Base-by-base conservation (phyloP, 2,888 invertebrate genomes). In the Nephrotoma appendiculata region DNA sequence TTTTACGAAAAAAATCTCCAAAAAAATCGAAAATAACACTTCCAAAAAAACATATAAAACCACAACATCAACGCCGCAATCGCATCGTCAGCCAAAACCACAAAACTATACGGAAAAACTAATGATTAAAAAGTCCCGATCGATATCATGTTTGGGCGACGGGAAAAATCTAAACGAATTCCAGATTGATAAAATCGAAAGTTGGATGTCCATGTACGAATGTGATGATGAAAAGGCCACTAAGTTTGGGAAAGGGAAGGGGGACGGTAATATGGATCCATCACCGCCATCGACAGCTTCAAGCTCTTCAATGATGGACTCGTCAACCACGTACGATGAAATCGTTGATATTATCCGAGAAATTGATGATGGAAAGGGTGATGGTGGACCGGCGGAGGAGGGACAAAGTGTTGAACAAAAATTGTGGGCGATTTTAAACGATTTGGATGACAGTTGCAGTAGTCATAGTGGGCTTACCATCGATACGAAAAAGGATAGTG, bases 261-360 rank as follows among this genome's bases (percentile, higher is more conserved):
- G 19, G 5, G 43, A 86, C 19, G 6, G 5, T 12, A 12, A 43
- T 48, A 48, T 41, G 7, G 4, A 44, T 19, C 6, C 57, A 5
- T 31, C 71, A 5, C 9, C 71, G 12, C 11, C 31, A 2, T 19
- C 71, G 6, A 31, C 71, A 15, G 15, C 19, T 6, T 85, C 44
- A 2, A 86, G 86, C 48, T 45, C 86, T 45, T 48, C 43, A 5
- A 31, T 91, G 0, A 89, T 90, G 85, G 90, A 89, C n/a, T 87
- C 87, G 86, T 90, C 90, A 57, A 91, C 92, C 0, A 92, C 91
- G 0, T 92, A 92, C 87, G 91, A 92, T 48, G 92, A 92, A 87
- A 92, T 92, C 86, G 91, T 91, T 4, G 91, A 91, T 0, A 91
- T 92, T 2, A 91, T 92, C 6, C 92, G 91, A 86, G 91, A 92